Evolutionary conservation across 2,888 invertebrate genomes (phyloP).

Genomic region (Eupithecia tripunctaria): DNA sequence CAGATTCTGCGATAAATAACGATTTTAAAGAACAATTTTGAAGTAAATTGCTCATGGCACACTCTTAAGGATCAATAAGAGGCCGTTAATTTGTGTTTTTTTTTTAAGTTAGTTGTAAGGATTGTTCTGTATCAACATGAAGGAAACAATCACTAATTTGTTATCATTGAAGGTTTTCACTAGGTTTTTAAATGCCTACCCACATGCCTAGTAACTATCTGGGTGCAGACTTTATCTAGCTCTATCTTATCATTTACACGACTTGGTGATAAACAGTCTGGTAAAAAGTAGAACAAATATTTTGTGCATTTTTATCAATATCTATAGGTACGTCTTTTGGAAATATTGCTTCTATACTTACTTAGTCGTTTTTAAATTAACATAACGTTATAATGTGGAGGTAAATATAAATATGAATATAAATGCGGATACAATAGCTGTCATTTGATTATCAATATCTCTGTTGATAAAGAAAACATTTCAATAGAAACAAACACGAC

Average conservation of each 20-base stretch:
- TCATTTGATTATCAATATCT: slow-evolving; percentile 5
- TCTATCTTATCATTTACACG: slow-evolving; percentile 8
- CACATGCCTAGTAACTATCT: not conserved
- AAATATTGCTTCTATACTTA: not conserved
- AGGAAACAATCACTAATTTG: not conserved
- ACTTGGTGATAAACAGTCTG: slow-evolving; percentile 4
- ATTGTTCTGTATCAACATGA: not conserved
- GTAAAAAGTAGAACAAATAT: slow-evolving; percentile 8
- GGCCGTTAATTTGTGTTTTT: not conserved
- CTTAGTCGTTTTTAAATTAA: not conserved
- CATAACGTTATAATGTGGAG: not conserved
- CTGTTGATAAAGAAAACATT: slow-evolving; percentile 15
- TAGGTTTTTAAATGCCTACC: not conserved
- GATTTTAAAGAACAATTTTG: no score
- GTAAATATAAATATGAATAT: not conserved
- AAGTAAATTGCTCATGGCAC: no score
- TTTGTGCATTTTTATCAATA: not conserved
- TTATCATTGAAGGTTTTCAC: not conserved
- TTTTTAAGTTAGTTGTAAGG: not conserved
- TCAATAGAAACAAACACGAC: slow-evolving; percentile 8
- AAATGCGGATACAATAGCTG: slow-evolving; percentile 12
- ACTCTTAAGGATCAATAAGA: no score
- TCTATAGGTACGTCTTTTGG: not conserved
- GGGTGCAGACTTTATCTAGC: not conserved
- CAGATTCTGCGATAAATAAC: no score